Base-by-base conservation (phyloP, 2,113 vertebrate genomes). In the Grus americana region DNA sequence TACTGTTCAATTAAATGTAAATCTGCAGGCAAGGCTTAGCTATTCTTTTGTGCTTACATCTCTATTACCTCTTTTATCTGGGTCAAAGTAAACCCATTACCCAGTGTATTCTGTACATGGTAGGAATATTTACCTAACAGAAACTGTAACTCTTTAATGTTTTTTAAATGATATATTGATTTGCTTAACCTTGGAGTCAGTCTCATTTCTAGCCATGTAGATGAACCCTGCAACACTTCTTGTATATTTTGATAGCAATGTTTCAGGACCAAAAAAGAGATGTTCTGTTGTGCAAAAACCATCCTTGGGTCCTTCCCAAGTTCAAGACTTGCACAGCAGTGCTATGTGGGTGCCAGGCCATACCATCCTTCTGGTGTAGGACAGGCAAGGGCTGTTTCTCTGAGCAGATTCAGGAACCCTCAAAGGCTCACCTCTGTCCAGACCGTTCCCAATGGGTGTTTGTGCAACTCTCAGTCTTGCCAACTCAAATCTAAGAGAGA, bases 371-470 rank as follows among this genome's bases (percentile, higher is more conserved):
- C 26, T 38, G 36, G 47, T 18, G 16, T 7, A 59, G 26, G 47
- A 63, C 6, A 27, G 22, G 8, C 29, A 67, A 63, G 22, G 40
- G 34, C 12, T 88, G 13, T 32, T 90, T 73, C 40, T 36, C 54
- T 30, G 54, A 73, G 36, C 42, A 85, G 14, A 42, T 62, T 58
- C 42, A 85, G 82, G n/a, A 86, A 46, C 26, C 4, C 14, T 68
- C 0, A 0, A 46, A 71, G 38, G 29, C 19, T 83, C 63, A 72
- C 12, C 32, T 61, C 44, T 65, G 32, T 46, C 49, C 47, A 32
- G 38, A 59, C 14, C 2, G 1, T 40, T 81, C 50, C 38, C n/a
- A 24, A 2, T 6, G 17, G 32, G 5, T 0, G 0, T 34, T 83
- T 59, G 13, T 24, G 46, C 52, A 54, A 27, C 9, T 49, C 61